Base-by-base conservation (phyloP, 2,888 invertebrate species). In the Limnephilus lunatus region DNA sequence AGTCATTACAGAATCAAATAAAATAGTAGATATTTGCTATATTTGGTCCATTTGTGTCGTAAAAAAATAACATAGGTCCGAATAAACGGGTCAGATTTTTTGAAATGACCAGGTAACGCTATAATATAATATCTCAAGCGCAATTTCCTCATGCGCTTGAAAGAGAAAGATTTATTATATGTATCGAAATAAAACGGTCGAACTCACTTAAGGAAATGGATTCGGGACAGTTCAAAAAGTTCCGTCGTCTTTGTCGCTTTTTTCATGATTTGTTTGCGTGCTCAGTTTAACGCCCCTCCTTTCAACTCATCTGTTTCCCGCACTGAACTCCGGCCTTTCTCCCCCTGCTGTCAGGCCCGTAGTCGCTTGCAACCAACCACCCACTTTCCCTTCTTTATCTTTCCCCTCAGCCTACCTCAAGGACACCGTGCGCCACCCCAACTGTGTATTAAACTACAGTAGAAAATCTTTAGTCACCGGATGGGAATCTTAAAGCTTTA, bases 221-320 rank as follows among this genome's bases (percentile, higher is more conserved):
- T 87, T 44, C 90, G 80, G 92, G 91, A 91, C 88, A 85, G 90
- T 81, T 90, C 44, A 89, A 92, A 92, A 93, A 93, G 93, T 93
- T 93, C 90, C 68, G 91, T 82, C 89, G 90, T 87, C 93, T 91
- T 90, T 93, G 91, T 91, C 90, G 92, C 91, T 92, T 90, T 89
- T 92, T 91, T 86, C 92, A 92, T 93, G 92, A 93, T 93, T 93
- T 93, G 93, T 93, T 93, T 93, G 92, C 92, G 87, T 89, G 92
- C 92, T 92, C 93, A 93, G 91, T 93, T 93, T 91, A 93, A 93
- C 92, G 80, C 92, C 91, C 92, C 91, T 92, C 90, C 87, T 90
- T 92, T 92, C 90, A 92, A 92, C 91, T 93, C 93, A 92, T 93
- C 93, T 92, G 91, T 93, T 90, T 81, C 82, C 85, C 86, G 32